Conservation (phyloP, 2,113 vertebrate species). For the Cisticola juncidis region DNA sequence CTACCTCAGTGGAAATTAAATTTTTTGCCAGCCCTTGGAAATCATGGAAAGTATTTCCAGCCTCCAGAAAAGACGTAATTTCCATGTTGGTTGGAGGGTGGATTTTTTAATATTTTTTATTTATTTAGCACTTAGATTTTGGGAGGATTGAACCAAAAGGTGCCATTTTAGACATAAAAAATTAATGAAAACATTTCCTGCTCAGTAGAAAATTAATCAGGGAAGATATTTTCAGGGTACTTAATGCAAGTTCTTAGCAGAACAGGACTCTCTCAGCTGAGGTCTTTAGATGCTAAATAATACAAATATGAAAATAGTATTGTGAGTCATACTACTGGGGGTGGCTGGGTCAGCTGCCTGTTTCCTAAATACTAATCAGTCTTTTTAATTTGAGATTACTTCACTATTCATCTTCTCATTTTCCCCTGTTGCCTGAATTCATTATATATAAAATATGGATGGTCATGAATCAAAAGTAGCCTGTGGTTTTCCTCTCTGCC, state of each 20-base stretch:
- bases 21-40: neutral
- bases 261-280: slow-evolving; percentile 7
- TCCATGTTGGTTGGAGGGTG: neutral
- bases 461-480: neutral
- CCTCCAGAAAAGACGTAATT: neutral
- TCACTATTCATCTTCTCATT: neutral
- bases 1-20: neutral
- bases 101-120: neutral
- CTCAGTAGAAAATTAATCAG: neutral
- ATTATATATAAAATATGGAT: neutral
- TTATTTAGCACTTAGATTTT: neutral
- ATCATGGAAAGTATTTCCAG: neutral
- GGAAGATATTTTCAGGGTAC: neutral
- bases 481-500: neutral
- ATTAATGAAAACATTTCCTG: neutral
- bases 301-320: slow-evolving; percentile 41
- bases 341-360: slow-evolving; percentile 30
- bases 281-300: slow-evolving; percentile 28
- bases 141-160: neutral
- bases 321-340: neutral
- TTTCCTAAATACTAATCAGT: slow-evolving; percentile 32
- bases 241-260: slow-evolving; percentile 8
- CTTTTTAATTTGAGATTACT: slow-evolving; percentile 30
- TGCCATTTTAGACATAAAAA: neutral
- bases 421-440: neutral